Evolutionary conservation across 2,113 vertebrate genomes (phyloP).

Genomic region (Cinclus mexicanus): DNA sequence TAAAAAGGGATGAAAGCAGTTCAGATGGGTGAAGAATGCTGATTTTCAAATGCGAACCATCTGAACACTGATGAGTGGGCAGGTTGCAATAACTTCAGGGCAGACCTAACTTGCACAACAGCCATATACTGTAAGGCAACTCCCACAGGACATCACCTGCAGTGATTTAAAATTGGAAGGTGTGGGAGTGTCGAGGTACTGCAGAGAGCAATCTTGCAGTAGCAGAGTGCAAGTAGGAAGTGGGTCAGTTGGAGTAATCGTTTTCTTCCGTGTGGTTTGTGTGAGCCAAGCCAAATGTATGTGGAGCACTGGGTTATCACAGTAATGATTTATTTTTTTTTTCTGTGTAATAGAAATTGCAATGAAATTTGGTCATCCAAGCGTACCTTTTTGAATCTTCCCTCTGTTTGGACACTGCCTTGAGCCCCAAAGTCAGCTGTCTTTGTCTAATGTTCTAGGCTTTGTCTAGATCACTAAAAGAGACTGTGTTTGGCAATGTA

Average conservation of each 20-base stretch:
- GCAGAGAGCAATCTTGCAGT: not conserved
- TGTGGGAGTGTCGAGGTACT: not conserved
- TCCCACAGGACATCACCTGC: slow-evolving; percentile 7
- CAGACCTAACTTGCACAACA: not conserved
- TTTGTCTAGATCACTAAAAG: not conserved
- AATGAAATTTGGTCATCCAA: not conserved
- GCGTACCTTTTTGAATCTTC: not conserved
- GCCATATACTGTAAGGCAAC: not conserved
- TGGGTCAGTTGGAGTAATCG: slow-evolving; percentile 28
- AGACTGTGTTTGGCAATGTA: not conserved
- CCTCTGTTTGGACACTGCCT: not conserved
- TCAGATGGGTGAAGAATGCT: not conserved
- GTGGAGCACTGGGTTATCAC: not conserved
- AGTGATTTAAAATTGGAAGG: slow-evolving; percentile 3
- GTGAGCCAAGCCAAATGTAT: not conserved
- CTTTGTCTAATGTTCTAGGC: not conserved
- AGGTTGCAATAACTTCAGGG: not conserved
- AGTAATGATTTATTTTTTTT: not conserved
- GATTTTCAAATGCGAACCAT: slow-evolving; percentile 25
- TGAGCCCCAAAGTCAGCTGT: not conserved
- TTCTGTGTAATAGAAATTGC: not conserved
- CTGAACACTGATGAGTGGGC: not conserved
- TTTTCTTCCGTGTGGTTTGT: not conserved
- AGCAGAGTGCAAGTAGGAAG: not conserved
- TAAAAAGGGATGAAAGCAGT: slow-evolving; percentile 4